A percentile compares a stretch with the other conserved stretches of the same genome.
Evolutionary conservation across 2,797 vertebrate genomes (phyloP).

Genomic region (Bufotes viridis): DNA sequence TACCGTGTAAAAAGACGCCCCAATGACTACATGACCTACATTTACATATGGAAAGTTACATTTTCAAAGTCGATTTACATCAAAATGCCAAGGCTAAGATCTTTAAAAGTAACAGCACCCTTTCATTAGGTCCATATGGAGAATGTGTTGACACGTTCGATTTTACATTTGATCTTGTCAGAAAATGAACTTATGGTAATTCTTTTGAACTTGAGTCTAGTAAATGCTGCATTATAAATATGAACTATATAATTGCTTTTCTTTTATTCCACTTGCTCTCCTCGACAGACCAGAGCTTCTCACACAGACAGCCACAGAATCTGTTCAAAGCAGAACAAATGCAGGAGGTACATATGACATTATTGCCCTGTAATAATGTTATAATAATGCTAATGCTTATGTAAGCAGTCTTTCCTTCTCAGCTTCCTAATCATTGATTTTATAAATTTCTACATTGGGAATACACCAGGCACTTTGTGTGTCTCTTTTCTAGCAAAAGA

Average conservation of each 20-base stretch:
- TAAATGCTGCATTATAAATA: background rate
- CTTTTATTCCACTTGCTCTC: slow-evolving; percentile 20
- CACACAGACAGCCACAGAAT: slow-evolving; percentile 63
- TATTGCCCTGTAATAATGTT: background rate
- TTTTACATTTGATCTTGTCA: no score
- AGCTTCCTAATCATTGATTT: background rate
- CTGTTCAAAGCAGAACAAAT: slow-evolving; percentile 63
- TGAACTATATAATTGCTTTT: background rate
- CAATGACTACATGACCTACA: no score
- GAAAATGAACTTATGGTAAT: background rate
- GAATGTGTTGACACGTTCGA: no score
- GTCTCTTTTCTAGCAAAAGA: slow-evolving; percentile 73
- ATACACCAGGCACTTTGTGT: slow-evolving; percentile 3
- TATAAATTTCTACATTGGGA: background rate
- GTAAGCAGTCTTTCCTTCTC: background rate
- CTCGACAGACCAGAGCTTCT: slow-evolving; percentile 77
- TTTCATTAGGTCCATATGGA: no score
- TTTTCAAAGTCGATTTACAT: no score
- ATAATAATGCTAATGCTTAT: background rate
- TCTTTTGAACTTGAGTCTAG: background rate
- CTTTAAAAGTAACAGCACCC: no score
- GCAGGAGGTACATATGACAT: slow-evolving; percentile 68
- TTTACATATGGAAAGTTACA: no score
- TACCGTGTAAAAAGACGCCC: no score
- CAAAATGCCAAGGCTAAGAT: no score